Evolutionary conservation across 2,113 vertebrate genomes (phyloP), one percentile per base, ranked within the genome.

Genomic region (Esox niger): DNA sequence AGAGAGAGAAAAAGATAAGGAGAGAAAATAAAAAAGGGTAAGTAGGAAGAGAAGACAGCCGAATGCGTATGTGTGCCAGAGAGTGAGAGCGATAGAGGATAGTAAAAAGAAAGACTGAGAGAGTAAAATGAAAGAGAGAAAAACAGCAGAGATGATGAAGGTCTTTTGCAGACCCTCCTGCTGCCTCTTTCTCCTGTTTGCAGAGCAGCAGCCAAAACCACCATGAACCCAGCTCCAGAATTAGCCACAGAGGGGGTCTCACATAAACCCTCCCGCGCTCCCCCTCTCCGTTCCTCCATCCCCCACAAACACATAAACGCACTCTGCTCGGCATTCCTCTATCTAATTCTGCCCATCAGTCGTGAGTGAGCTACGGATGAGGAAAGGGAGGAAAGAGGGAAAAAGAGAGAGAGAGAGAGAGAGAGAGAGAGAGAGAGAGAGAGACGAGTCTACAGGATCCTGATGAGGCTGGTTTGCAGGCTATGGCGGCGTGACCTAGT

Each of bases 401-500:
- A 2, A 35, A 29, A 32, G 13, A 59, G 13, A 59, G 2, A n/a
- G 57, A 32, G 26, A 30, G 13, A 59, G 57, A 59, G 29, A 56
- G 57, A 32, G 17, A 56, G 23, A 56, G 54, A 56, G 54, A 56
- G 23, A 56, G 54, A 25, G 23, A 56, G 54, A 56, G 54, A 56
- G 54, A 56, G 54, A 56, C n/a, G n/a, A n/a, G n/a, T n/a, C 7
- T 25, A 8, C 10, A 9, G 57, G n/a, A 20, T 60, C 35, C 29
- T 26, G 71, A 76, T 71, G 67, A 66, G 70, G 74, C 71, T 61
- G 68, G 64, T 78, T 79, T 81, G 79, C 73, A 79, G 76, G 76
- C 70, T 78, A 81, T 73, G 76, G 76, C 68, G 49, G 67, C 66
- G 70, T 81, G 79, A 75, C 79, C 79, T 81, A 81, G 68, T 81